These are phyloP conservation scores for Hippocampus comes DNA, from an alignment of 2,113 vertebrate species.

Conservation along the genomic window DNA sequence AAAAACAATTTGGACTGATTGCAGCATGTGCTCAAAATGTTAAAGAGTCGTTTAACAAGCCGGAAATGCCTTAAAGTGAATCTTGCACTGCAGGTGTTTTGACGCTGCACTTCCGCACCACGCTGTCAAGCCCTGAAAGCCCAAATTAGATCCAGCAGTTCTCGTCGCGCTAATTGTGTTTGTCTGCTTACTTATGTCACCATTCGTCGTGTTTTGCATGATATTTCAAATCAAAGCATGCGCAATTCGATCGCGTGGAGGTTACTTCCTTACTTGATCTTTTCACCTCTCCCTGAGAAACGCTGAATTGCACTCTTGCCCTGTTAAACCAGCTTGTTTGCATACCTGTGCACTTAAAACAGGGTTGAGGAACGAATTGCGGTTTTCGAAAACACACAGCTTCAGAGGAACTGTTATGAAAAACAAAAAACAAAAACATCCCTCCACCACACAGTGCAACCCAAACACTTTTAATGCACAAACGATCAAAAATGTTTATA, in stretches of 20 bases:
- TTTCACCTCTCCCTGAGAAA: neutral
- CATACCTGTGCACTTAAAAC: neutral
- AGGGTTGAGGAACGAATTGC: neutral
- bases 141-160: neutral
- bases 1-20: neutral
- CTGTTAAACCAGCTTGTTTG: neutral
- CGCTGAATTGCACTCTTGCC: neutral
- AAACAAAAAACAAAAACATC: too few relatives aligned
- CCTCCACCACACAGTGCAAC: too few relatives aligned
- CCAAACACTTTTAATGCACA: too few relatives aligned
- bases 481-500: too few relatives aligned
- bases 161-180: neutral
- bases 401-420: neutral
- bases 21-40: neutral
- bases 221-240: neutral
- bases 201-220: neutral
- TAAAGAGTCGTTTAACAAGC: neutral
- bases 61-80: conserved; percentile 6
- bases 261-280: neutral
- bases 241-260: neutral
- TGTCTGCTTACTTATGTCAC: neutral
- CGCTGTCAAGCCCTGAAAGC: neutral
- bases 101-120: conserved; percentile 56
- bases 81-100: conserved; percentile 60
- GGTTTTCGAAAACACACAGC: neutral